phyloP scores from a whole-genome alignment of 1,140 invertebrate genomes.

The Venustaconcha ellipsiformis region DNA sequence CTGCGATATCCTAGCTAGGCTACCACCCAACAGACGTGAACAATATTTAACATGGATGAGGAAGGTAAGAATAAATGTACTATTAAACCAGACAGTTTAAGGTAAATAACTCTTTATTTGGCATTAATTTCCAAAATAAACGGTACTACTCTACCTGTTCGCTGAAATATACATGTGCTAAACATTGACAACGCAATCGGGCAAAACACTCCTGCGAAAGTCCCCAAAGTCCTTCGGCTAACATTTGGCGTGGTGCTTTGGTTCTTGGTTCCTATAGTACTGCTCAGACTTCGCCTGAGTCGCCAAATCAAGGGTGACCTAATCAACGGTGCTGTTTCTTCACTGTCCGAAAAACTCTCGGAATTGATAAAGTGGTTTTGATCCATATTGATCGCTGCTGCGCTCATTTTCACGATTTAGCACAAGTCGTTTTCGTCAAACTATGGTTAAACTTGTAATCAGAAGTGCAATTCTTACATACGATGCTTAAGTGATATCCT shows the following conservation, averaged over 20 bases:
- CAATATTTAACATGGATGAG: neutral
- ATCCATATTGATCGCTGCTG: too few relatives aligned
- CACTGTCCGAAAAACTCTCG: neutral
- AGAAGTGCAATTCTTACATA: too few relatives aligned
- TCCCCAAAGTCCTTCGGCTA: conserved; percentile 80
- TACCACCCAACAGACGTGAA: neutral
- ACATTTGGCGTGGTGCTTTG: neutral
- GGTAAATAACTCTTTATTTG: too few relatives aligned
- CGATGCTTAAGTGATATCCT: too few relatives aligned
- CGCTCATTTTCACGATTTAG: too few relatives aligned
- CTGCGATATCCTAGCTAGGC: neutral
- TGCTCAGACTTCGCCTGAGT: conserved; percentile 35
- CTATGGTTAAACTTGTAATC: too few relatives aligned
- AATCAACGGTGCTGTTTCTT: conserved; percentile 12
- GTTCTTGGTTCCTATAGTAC: neutral
- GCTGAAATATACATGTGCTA: conserved; percentile 94
- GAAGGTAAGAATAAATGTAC: neutral
- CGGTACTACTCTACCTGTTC: conserved; percentile 82
- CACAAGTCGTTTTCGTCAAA: too few relatives aligned
- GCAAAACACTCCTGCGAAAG: conserved; percentile 96
- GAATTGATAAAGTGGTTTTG: too few relatives aligned
- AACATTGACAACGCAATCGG: conserved; percentile 99
- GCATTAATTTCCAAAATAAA: neutral
- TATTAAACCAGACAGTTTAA: neutral
- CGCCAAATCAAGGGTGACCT: conserved; percentile 32